Conservation (phyloP, 2,888 invertebrate genomes). For the Plagodis dolabraria region DNA sequence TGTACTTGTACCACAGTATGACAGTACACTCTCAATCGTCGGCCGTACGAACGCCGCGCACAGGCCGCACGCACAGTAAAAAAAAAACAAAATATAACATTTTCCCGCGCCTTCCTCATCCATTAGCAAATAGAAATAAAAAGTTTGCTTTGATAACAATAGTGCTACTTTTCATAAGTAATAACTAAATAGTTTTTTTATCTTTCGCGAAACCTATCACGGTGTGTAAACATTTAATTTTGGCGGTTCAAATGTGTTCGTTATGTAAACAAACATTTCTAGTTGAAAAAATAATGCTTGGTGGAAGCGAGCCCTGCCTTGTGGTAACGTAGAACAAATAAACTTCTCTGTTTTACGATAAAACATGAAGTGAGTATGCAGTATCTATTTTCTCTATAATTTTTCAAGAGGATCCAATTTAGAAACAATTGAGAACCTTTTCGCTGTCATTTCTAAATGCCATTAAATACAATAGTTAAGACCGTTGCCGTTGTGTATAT, state of each 20-base stretch:
- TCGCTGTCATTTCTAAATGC: too few relatives aligned
- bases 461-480: too few relatives aligned
- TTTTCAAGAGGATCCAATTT: too few relatives aligned
- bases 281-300: conserved; percentile 33
- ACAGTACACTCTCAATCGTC: conserved; percentile 25
- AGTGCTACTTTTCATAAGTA: conserved; percentile 52
- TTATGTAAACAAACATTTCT: conserved; percentile 48
- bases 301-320: conserved; percentile 27
- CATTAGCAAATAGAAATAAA: conserved; percentile 30
- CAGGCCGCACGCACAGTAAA: not conserved
- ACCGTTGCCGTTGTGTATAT: too few relatives aligned
- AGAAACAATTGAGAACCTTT: too few relatives aligned
- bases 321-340: conserved; percentile 32
- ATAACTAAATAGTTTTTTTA: conserved; percentile 49
- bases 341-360: conserved; percentile 13
- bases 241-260: conserved; percentile 49
- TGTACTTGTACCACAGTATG: too few relatives aligned
- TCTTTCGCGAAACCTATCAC: conserved; percentile 49
- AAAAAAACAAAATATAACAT: conserved; percentile 13
- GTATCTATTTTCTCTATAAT: not conserved
- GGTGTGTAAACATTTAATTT: conserved; percentile 57
- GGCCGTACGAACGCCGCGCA: conserved; percentile 27
- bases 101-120: conserved; percentile 27
- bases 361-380: conserved; percentile 20
- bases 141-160: conserved; percentile 49